Evolutionary conservation across 2,888 invertebrate species (phyloP).

Genomic region (Elysia crispata): DNA sequence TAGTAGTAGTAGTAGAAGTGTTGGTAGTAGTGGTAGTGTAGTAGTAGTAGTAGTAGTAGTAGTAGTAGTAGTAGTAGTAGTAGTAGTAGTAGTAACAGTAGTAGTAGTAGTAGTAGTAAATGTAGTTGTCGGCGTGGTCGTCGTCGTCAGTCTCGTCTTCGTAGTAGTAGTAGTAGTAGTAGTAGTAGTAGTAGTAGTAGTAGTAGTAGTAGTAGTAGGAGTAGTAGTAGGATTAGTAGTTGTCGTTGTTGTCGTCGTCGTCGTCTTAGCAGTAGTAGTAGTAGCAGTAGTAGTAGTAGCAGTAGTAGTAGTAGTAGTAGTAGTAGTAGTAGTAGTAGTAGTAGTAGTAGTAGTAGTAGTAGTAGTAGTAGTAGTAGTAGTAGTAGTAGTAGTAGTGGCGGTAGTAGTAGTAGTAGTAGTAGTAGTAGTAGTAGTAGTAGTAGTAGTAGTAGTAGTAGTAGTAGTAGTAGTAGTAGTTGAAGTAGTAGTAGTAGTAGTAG

Average conservation of each 20-base stretch:
- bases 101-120: constrained; percentile 29
- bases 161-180: constrained; percentile 33
- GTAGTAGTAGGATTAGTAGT: no score
- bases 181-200: constrained; percentile 31
- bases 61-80: constrained; percentile 28
- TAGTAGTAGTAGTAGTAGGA: no score
- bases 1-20: constrained; percentile 12
- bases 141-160: no score
- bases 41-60: constrained; percentile 28
- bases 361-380: constrained; percentile 13
- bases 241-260: no score
- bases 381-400: neutral
- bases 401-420: constrained; percentile 5
- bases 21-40: no score
- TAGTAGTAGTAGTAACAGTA: constrained; percentile 6
- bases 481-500: constrained; percentile 23
- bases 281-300: constrained; percentile 23
- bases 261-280: no score
- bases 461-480: constrained; percentile 22
- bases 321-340: constrained; percentile 22
- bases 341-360: neutral
- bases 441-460: constrained; percentile 31
- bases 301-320: constrained; percentile 18
- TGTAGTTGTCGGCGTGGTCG: no score
- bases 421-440: constrained; percentile 22